Base-by-base conservation (phyloP, 2,113 vertebrate species). In the Macrotus californicus region DNA sequence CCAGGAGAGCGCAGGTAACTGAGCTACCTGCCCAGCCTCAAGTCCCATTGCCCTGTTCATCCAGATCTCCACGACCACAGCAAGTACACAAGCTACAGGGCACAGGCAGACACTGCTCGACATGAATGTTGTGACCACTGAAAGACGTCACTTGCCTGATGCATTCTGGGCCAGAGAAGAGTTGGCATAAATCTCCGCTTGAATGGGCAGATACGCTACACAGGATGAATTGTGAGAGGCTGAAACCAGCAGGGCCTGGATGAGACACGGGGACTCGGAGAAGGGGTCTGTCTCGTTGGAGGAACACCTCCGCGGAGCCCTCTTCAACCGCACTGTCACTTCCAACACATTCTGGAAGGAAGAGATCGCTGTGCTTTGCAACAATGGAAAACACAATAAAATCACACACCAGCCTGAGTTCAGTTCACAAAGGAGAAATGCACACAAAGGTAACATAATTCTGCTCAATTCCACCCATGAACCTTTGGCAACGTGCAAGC, bases 171-270 rank as follows among this genome's bases (percentile, higher is more conserved):
- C 14, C 91, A 98, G 97, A 80, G 98, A 97, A 19, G 98, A 94
- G 96, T 98, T 98, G 80, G 98, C 98, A 87, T 99, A 98, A 92
- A 99, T 99, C 96, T 98, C 98, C 81, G 97, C 99, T 97, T 99
- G 99, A 91, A 99, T 97, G 64, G 99, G 97, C n/a, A 99, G 98
- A 9, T 96, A 98, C 0, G 99, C 98, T 95, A 97, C 95, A 31
- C 97, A 70, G 36, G 59, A 90, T 1, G 97, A 91, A 1, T 91
- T 97, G 61, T 6, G 96, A 96, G 99, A 99, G 1, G 99, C 99
- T 1, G 98, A 98, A 69, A 99, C 97, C 94, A 98, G 98, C 64
- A 99, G 98, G 0, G 98, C 97, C 72, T 99, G 99, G 69, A 99
- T 39, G 31, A 99, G 11, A 7, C 99, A 99, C 2, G 98, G 98